Evolutionary conservation across 2,113 vertebrate genomes (phyloP).

Genomic region (Isichthys henryi): DNA sequence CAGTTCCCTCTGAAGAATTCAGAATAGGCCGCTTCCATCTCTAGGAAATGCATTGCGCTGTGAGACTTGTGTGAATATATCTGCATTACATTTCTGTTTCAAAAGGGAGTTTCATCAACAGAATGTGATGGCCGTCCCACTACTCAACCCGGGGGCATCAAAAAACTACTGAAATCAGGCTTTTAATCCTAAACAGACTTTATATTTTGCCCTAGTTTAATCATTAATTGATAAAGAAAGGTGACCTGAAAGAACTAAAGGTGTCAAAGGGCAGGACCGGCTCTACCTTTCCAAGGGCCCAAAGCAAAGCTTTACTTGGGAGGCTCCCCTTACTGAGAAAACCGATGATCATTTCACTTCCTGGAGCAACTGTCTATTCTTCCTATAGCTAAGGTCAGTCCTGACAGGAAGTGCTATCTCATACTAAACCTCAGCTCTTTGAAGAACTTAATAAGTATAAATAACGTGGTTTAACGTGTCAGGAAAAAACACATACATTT

Average conservation of each 20-base stretch:
- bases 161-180: neutral
- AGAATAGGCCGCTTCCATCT: neutral
- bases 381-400: neutral
- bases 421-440: neutral
- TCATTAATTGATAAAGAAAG: neutral
- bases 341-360: neutral
- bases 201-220: neutral
- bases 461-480: neutral
- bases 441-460: neutral
- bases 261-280: neutral
- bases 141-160: neutral
- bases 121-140: neutral
- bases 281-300: neutral
- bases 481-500: neutral
- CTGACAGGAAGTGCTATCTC: neutral
- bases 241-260: neutral
- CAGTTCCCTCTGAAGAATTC: neutral
- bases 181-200: neutral
- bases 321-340: neutral
- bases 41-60: neutral
- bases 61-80: neutral
- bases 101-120: neutral
- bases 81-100: slow-evolving; percentile 7
- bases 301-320: neutral
- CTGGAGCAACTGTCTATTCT: neutral